A percentile compares a stretch with the other conserved stretches of the same genome.
Evolutionary conservation across 2,113 vertebrate species (phyloP).

Genomic region (Clarias macrocephalus): DNA sequence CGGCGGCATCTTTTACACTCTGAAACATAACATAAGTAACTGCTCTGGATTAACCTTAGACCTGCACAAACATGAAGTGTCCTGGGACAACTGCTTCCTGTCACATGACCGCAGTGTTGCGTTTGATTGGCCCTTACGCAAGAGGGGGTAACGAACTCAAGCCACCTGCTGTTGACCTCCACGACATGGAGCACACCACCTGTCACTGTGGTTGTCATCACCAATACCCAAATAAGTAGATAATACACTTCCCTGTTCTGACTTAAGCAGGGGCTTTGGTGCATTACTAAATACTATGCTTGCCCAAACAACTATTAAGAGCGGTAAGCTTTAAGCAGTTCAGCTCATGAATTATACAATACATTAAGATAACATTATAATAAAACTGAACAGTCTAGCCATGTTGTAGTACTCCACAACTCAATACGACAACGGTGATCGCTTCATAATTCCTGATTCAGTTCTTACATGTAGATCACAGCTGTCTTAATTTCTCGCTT

Average conservation of each 20-base stretch:
- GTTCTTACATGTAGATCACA: not conserved
- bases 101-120: constrained; percentile 7
- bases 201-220: not conserved
- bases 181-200: not conserved
- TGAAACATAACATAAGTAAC: not conserved
- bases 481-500: not conserved
- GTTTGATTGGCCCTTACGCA: constrained; percentile 2
- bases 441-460: not conserved
- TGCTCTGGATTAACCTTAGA: not conserved
- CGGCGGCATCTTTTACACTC: not conserved
- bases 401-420: not conserved
- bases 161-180: constrained; percentile 34
- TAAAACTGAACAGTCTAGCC: not conserved
- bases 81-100: constrained; percentile 17
- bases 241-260: not conserved
- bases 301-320: not conserved
- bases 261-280: not conserved
- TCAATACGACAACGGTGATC: not conserved
- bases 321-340: not conserved
- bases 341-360: not conserved
- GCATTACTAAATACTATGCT: not conserved
- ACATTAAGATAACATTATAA: not conserved
- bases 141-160: not conserved
- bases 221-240: constrained; percentile 25
- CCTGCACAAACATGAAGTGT: not conserved